Evolutionary conservation across 2,797 vertebrate genomes (phyloP), one percentile per base, ranked within the genome.

Genomic region (Oophaga sylvatica): DNA sequence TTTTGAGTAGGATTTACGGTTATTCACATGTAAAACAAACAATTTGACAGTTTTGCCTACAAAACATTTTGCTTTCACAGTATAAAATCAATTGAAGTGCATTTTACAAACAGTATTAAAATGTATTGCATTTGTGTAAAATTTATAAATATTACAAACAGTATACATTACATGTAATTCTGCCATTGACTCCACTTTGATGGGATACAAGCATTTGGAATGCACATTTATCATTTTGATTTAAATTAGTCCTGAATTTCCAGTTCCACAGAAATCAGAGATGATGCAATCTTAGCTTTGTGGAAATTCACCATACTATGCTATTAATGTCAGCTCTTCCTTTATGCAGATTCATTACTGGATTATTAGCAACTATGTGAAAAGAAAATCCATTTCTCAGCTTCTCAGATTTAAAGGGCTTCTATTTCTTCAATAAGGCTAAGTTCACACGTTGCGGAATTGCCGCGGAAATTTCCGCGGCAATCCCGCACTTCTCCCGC

Each of bases 31-130:
- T 75, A 45, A 79, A 19, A 26, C 41, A 56, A 45, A 26, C 31
- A 80, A 80, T 31, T 83, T 84, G 60, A 62, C 5, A 59, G 12
- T 13, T 83, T 35, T 83, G 26, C 20, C 20, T 73, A 73, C 67
- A 71, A 15, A 41, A 87, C 75, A 48, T 79, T 67, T 45, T 53
- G 8, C 9, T 63, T 88, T 85, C 83, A 88, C 87, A 88, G 83
- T 89, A 89, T 85, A 88, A 81, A 88, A 81, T 45, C 20, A 82
- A 41, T 88, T 73, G 73, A 45, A 81, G 60, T 81, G 83, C 78
- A 76, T 57, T 87, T 76, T 77, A 71, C 48, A 84, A 85, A 67
- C 35, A 1, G n/a, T 82, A 68, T n/a, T 56, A 83, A 87, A 82
- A 81, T 53, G 48, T 67, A 81, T 7, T 84, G 41, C 45, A 56